Evolutionary conservation across 2,888 invertebrate species (phyloP).

Genomic region (Molorchus minor): DNA sequence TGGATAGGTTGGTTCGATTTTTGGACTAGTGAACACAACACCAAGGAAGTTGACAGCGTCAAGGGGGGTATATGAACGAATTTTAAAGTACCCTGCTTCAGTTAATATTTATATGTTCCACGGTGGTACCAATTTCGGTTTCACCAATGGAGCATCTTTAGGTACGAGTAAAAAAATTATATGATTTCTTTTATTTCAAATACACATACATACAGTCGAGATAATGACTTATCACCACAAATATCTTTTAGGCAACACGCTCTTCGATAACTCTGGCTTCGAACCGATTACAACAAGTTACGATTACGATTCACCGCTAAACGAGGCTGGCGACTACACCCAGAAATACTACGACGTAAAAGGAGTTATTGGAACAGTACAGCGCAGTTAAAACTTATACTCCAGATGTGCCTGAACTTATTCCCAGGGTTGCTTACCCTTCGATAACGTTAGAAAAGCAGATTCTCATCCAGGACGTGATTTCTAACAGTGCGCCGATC

Average conservation of each 20-base stretch:
- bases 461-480: conserved; percentile 34
- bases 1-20: conserved; percentile 72
- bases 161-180: conserved; percentile 30
- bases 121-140: conserved; percentile 88
- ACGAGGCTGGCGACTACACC: conserved; percentile 90
- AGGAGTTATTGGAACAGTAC: conserved; percentile 61
- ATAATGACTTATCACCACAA: too few species aligned
- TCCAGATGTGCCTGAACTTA: conserved; percentile 77
- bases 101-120: conserved; percentile 92
- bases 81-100: conserved; percentile 57
- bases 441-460: conserved; percentile 43
- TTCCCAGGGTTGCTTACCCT: conserved; percentile 78
- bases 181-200: not conserved
- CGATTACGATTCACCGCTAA: conserved; percentile 91
- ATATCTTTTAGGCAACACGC: conserved; percentile 18
- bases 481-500: conserved; percentile 32
- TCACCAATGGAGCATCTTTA: conserved; percentile 57
- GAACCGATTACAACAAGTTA: conserved; percentile 62
- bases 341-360: conserved; percentile 72
- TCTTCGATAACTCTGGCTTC: conserved; percentile 45
- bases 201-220: not conserved
- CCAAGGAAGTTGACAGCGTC: conserved; percentile 41
- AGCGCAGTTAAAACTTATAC: conserved; percentile 53
- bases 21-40: conserved; percentile 62
- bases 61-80: conserved; percentile 43